Conservation (phyloP, 2,888 invertebrate genomes). For the Tinea pellionella region DNA sequence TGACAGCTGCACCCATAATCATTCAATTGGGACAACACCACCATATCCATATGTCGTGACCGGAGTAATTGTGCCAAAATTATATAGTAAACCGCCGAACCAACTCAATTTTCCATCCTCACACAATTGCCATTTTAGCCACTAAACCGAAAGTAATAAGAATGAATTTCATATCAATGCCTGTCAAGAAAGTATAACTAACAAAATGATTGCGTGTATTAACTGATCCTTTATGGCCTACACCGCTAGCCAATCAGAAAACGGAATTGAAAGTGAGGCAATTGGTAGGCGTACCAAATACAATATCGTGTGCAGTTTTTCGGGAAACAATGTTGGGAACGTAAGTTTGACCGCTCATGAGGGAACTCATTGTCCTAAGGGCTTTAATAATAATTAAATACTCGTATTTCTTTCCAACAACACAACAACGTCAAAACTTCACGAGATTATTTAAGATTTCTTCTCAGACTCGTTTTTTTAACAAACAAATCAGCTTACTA, state of each 20-base stretch:
- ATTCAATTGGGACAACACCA: constrained; percentile 3
- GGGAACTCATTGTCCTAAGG: not conserved
- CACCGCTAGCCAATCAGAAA: constrained; percentile 6
- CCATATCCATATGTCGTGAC: constrained; percentile 12
- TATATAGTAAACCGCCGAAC: constrained; percentile 18
- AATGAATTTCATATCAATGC: not conserved
- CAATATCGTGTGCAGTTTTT: not conserved
- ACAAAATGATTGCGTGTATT: constrained; percentile 2
- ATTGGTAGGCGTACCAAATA: constrained; percentile 3
- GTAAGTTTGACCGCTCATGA: not conserved
- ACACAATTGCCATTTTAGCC: not conserved
- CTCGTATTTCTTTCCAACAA: too few relatives aligned
- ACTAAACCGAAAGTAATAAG: not conserved
- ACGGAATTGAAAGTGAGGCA: not conserved
- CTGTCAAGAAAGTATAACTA: not conserved
- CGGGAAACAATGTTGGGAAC: not conserved
- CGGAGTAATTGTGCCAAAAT: constrained; percentile 23
- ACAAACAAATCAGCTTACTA: too few relatives aligned
- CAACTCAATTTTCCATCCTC: not conserved
- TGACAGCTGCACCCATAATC: constrained; percentile 10
- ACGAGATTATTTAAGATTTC: too few relatives aligned
- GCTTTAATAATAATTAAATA: not conserved
- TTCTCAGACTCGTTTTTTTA: too few relatives aligned
- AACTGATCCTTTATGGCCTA: not conserved
- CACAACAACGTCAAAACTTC: too few relatives aligned